These are phyloP conservation scores for Zaprionus nigranus DNA, from an alignment of 1,140 invertebrate species.

Conservation along the genomic window DNA sequence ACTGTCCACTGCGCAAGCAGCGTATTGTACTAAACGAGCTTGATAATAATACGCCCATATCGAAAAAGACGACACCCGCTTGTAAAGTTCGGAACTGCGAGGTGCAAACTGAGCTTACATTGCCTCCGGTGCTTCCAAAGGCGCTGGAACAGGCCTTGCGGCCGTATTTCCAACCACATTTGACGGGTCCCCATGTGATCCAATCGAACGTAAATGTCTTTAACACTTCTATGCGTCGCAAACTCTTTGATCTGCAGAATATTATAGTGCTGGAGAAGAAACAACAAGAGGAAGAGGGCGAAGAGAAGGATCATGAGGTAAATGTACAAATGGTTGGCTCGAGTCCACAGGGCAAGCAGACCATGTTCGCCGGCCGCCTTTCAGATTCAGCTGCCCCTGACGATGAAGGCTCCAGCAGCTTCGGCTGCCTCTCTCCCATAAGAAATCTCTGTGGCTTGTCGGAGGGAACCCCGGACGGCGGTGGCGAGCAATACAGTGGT, in stretches of 20 bases:
- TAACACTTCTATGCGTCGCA: conserved; percentile 76
- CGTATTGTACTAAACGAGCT: conserved; percentile 71
- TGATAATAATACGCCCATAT: conserved; percentile 71
- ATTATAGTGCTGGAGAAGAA: conserved; percentile 59
- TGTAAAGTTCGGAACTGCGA: conserved; percentile 58
- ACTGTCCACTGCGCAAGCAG: conserved; percentile 75
- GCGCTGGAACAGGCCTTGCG: conserved; percentile 85
- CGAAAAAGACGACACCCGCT: conserved; percentile 56
- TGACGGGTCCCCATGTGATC: conserved; percentile 44
- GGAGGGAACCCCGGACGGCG: conserved; percentile 60
- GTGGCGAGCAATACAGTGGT: conserved; percentile 33
- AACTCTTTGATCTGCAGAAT: conserved; percentile 76
- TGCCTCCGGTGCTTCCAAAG: conserved; percentile 85
- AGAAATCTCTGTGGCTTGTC: conserved; percentile 65
- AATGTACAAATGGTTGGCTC: conserved; percentile 59
- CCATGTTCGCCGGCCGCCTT: conserved; percentile 66
- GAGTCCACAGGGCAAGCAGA: conserved; percentile 70
- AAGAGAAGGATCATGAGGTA: conserved; percentile 1
- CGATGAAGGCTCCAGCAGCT: conserved; percentile 57
- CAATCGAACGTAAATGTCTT: conserved; percentile 43
- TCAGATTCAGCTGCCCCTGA: conserved; percentile 60
- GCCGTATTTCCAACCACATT: conserved; percentile 85
- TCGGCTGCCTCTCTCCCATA: conserved; percentile 79
- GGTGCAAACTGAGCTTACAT: conserved; percentile 85
- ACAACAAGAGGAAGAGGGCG: conserved; percentile 2